These are phyloP conservation scores for Perodicticus potto DNA, from an alignment of 2,797 vertebrate genomes.

Conservation along the genomic window DNA sequence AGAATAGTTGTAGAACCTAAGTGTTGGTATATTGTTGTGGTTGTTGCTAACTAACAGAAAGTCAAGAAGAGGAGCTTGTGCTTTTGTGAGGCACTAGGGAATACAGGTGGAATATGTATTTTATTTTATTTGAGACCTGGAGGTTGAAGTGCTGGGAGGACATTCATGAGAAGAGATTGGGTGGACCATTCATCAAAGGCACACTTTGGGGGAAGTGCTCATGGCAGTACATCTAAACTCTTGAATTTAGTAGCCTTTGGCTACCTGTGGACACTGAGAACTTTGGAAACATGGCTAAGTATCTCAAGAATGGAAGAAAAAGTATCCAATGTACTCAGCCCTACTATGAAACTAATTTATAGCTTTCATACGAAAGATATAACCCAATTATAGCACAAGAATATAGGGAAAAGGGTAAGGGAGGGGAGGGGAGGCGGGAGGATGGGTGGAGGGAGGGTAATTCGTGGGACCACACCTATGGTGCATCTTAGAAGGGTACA, in stretches of 20 bases:
- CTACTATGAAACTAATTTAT: too few species aligned
- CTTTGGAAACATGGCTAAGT: background rate
- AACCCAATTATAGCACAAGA: too few species aligned
- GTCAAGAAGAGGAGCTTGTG: background rate
- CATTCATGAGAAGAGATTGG: background rate
- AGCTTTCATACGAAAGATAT: too few species aligned
- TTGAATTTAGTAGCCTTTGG: background rate
- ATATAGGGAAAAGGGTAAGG: too few species aligned
- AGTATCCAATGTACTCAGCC: too few species aligned
- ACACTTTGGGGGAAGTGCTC: background rate
- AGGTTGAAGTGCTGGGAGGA: background rate
- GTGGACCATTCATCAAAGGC: background rate
- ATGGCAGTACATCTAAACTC: background rate
- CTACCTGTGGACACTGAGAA: background rate
- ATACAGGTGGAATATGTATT: background rate
- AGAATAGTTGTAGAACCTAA: background rate
- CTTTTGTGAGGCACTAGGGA: background rate
- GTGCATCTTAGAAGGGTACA: too few species aligned
- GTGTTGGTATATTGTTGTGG: background rate
- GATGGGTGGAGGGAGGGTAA: too few species aligned
- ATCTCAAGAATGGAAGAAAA: too few species aligned
- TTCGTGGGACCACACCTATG: too few species aligned
- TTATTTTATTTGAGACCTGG: background rate
- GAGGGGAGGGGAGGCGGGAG: too few species aligned
- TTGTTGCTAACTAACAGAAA: background rate